Evolutionary conservation across 2,113 vertebrate genomes (phyloP).

Genomic region (Phrynosoma platyrhinos): DNA sequence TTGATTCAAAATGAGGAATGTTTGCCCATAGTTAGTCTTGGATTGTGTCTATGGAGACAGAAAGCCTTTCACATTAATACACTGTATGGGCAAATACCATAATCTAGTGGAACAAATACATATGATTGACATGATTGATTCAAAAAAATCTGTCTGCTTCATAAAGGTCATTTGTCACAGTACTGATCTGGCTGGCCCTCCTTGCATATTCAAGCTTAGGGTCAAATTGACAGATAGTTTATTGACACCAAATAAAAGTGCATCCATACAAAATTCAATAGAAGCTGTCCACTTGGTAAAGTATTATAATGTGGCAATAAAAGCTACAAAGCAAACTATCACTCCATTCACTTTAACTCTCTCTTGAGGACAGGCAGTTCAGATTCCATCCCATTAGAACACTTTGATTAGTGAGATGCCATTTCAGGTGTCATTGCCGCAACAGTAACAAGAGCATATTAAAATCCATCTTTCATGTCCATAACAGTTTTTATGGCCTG

Average conservation of each 20-base stretch:
- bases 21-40: not conserved
- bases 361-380: not conserved
- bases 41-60: not conserved
- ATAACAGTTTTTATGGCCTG: slow-evolving; percentile 63
- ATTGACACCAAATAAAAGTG: not conserved
- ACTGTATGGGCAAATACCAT: not conserved
- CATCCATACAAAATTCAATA: not conserved
- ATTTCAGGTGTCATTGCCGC: slow-evolving; percentile 13
- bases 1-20: not conserved
- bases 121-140: not conserved
- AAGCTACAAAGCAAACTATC: slow-evolving; percentile 15
- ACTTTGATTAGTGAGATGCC: slow-evolving; percentile 31
- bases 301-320: slow-evolving; percentile 9
- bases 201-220: not conserved
- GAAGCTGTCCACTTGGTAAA: not conserved
- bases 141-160: not conserved
- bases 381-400: not conserved
- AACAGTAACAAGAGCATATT: slow-evolving; percentile 48
- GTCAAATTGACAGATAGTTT: not conserved
- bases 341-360: slow-evolving; percentile 7
- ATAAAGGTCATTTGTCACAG: not conserved
- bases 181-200: not conserved
- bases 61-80: not conserved
- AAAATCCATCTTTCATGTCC: slow-evolving; percentile 65
- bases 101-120: not conserved